These are phyloP conservation scores for Apotomis betuletana DNA, from an alignment of 2,888 invertebrate genomes.

Conservation along the genomic window DNA sequence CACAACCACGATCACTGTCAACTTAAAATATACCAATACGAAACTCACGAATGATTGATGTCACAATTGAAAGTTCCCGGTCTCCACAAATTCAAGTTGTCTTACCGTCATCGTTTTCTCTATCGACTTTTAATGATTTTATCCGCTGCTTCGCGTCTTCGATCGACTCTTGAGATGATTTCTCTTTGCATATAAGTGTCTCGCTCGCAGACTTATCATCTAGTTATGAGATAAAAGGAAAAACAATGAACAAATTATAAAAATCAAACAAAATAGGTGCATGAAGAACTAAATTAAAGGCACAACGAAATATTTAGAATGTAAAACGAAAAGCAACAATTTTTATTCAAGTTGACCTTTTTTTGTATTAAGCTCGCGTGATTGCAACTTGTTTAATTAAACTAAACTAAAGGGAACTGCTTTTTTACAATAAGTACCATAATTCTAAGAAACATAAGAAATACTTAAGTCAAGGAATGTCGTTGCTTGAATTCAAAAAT, in stretches of 20 bases:
- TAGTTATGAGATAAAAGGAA: conserved; percentile 45
- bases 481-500: too few species aligned
- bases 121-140: conserved; percentile 77
- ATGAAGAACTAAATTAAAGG: conserved; percentile 18
- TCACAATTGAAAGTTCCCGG: conserved; percentile 20
- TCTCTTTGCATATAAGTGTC: conserved; percentile 62
- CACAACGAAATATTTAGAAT: conserved; percentile 3
- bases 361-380: neutral
- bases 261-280: conserved; percentile 25
- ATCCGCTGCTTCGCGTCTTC: conserved; percentile 77
- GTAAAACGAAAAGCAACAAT: conserved; percentile 20
- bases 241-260: conserved; percentile 38
- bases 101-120: conserved; percentile 79
- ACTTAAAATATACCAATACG: too few species aligned
- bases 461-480: too few species aligned
- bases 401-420: too few species aligned
- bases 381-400: too few species aligned
- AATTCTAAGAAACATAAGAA: too few species aligned
- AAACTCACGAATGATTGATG: neutral
- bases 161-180: conserved; percentile 71
- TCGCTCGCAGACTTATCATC: conserved; percentile 68
- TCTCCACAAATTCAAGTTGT: conserved; percentile 46
- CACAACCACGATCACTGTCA: neutral
- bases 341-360: conserved; percentile 38
- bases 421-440: too few species aligned